Conservation (phyloP, 2,888 invertebrate genomes). For the Folsomia manolachei region DNA sequence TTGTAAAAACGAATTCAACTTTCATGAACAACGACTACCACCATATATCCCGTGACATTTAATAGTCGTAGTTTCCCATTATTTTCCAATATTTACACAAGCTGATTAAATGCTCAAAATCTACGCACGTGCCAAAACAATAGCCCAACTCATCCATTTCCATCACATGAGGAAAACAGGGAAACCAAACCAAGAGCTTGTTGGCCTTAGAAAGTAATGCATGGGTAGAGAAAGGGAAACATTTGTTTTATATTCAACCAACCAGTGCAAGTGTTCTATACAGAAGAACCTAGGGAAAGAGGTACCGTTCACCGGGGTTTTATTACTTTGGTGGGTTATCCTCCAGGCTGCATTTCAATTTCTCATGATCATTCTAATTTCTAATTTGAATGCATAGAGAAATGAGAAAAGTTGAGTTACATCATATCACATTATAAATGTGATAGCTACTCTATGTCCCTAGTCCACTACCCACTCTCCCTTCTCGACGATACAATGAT, state of each 20-base stretch:
- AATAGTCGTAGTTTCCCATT: conserved; percentile 49
- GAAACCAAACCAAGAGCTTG: neutral
- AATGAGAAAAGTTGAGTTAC: conserved; percentile 2
- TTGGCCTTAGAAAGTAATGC: neutral
- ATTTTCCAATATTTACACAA: conserved; percentile 51
- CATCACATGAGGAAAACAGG: neutral
- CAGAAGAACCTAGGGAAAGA: neutral
- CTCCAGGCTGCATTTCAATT: conserved; percentile 32
- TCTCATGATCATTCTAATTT: conserved; percentile 34
- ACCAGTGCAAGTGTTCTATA: too few relatives aligned
- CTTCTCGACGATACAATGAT: neutral
- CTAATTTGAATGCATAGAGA: conserved; percentile 37
- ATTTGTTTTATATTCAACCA: neutral
- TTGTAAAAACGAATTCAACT: too few relatives aligned
- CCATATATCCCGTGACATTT: conserved; percentile 49
- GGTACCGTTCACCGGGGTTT: neutral
- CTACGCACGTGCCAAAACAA: conserved; percentile 50
- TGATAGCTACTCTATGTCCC: neutral
- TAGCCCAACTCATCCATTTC: conserved; percentile 27
- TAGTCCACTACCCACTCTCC: neutral
- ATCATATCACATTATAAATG: neutral
- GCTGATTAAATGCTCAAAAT: conserved; percentile 51
- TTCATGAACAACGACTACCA: conserved; percentile 8
- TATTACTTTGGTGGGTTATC: conserved; percentile 4
- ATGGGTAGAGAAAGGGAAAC: neutral